Conservation (phyloP, 2,888 invertebrate species). For the Panorpa germanica region DNA sequence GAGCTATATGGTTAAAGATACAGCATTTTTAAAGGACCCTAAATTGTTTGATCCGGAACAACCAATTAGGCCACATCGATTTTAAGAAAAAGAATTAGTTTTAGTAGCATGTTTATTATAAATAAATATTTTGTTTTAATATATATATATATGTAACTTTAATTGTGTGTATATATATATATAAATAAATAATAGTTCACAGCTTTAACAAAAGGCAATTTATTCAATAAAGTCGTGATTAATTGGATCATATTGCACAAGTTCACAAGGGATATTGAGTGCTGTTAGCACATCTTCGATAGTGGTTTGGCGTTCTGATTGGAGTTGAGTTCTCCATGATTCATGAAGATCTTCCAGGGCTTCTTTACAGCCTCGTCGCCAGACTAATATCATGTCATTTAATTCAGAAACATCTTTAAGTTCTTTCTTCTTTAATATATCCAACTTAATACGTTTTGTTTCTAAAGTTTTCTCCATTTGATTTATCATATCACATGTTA, state of each 20-base stretch:
- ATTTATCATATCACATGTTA: too few species aligned
- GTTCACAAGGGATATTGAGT: conserved; percentile 27
- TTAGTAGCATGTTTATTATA: too few species aligned
- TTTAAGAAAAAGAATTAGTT: too few species aligned
- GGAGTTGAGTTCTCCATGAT: conserved; percentile 24
- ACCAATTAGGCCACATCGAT: conserved; percentile 62
- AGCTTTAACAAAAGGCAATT: conserved; percentile 18
- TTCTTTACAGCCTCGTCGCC: conserved; percentile 32
- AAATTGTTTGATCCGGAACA: conserved; percentile 76
- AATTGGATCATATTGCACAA: conserved; percentile 29
- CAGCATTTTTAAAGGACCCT: conserved; percentile 69
- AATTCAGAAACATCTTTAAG: too few species aligned
- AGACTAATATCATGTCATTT: conserved; percentile 27
- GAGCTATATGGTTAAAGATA: conserved; percentile 64
- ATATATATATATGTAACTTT: conserved; percentile 8
- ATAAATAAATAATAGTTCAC: conserved; percentile 9
- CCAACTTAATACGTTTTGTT: too few species aligned
- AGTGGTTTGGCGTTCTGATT: conserved; percentile 24
- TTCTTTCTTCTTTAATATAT: too few species aligned
- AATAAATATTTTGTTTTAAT: too few species aligned
- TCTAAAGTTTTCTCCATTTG: too few species aligned
- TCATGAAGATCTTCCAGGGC: conserved; percentile 30
- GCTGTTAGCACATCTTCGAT: conserved; percentile 28
- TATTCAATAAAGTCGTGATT: conserved; percentile 29
- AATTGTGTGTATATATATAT: conserved; percentile 11